Base-by-base conservation (phyloP, 2,888 invertebrate species). In the Meganola albula region DNA sequence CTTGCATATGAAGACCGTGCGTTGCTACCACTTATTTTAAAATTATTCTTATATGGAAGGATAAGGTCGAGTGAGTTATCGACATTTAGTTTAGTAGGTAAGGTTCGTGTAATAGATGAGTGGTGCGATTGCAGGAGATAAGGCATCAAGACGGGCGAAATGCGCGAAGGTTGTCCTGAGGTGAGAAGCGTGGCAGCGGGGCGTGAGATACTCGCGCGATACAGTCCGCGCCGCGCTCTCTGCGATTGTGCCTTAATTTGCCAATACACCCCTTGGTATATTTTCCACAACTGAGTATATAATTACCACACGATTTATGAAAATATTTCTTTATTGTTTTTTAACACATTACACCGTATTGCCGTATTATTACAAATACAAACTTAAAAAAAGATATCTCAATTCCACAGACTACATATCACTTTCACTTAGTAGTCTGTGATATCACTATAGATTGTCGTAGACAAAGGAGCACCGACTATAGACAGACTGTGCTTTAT, bases 181-280 rank as follows among this genome's bases (percentile, higher is more conserved):
- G 83, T 83, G 84, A 83, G 77, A 78, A 82, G 75, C 82, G 80
- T 78, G 80, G 78, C 61, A 69, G 67, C 73, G 59, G 73, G 72
- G 72, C 80, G 78, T 80, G 79, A 83, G 80, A 83, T 80, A 68
- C 72, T 55, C 62, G 53, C 54, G 45, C 48, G 79, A 80, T 82
- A 80, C 52, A 61, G 64, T 57, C 65, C 50, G 51, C 63, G 48
- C 27, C 18, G 28, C 40, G 28, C 28, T 9, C 27, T 14, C 22
- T 26, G 28, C 25, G 14, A 11, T 20, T 5, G n/a, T 20, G 8
- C 20, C 20, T n/a, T 20, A 18, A 13, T 9, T 3, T 27, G 22
- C 34, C 34, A 24, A 16, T 25, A 44, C 52, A 31, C 29, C 31
- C 20, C 8, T n/a, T n/a, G n/a, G n/a, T n/a, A n/a, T n/a, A n/a